These are phyloP conservation scores for Salticus scenicus DNA, from an alignment of 2,888 invertebrate genomes.

Conservation along the genomic window DNA sequence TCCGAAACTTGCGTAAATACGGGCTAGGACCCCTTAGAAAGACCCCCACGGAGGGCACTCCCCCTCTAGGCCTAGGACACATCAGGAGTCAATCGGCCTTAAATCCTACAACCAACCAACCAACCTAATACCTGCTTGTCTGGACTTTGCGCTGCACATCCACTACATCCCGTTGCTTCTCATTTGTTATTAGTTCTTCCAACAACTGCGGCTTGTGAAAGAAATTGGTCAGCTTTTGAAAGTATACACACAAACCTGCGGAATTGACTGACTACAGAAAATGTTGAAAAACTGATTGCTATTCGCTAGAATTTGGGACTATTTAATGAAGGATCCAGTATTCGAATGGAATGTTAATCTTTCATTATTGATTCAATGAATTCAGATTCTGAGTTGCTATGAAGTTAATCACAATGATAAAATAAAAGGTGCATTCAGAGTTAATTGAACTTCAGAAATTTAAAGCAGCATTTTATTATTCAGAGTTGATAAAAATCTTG, in stretches of 20 bases:
- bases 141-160: neutral
- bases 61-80: too few species aligned
- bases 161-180: neutral
- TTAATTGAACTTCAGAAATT: too few species aligned
- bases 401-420: too few species aligned
- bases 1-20: too few species aligned
- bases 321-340: neutral
- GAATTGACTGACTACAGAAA: neutral
- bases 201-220: neutral
- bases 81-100: too few species aligned
- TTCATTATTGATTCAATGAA: neutral
- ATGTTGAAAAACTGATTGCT: neutral
- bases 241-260: neutral
- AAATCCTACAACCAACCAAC: too few species aligned
- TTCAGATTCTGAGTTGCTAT: neutral
- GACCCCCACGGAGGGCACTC: too few species aligned
- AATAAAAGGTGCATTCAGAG: too few species aligned
- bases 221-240: slow-evolving; percentile 7
- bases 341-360: neutral
- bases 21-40: too few species aligned
- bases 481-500: too few species aligned
- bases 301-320: neutral
- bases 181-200: too few species aligned
- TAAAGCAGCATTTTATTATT: too few species aligned
- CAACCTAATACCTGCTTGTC: neutral